phyloP scores from a whole-genome alignment of 2,113 vertebrate species.

The Lophius piscatorius region DNA sequence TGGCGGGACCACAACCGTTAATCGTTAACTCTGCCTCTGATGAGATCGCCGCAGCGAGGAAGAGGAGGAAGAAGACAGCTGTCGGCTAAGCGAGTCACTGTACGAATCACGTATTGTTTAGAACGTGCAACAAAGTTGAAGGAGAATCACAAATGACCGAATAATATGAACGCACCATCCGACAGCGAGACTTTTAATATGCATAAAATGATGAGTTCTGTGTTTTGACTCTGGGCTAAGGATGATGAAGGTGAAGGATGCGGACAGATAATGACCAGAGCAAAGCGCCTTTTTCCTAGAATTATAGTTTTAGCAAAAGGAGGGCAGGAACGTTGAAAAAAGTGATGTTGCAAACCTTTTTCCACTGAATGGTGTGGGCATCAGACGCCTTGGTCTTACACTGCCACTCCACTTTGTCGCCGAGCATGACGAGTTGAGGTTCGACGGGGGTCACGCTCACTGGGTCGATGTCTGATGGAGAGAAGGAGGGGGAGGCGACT shows the following conservation, averaged over 20 bases:
- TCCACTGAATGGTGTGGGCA: slow-evolving; percentile 79
- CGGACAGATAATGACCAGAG: background rate
- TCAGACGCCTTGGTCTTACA: slow-evolving; percentile 80
- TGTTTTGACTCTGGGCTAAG: too few species aligned
- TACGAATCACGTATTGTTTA: background rate
- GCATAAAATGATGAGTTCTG: too few species aligned
- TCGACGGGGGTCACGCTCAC: slow-evolving; percentile 58
- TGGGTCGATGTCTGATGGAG: slow-evolving; percentile 82
- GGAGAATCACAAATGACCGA: background rate
- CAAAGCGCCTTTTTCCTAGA: background rate
- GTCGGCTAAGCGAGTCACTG: background rate
- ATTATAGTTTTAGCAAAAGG: background rate
- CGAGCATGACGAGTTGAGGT: slow-evolving; percentile 58
- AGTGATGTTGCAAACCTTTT: slow-evolving; percentile 77
- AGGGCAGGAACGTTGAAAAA: background rate
- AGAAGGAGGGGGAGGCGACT: slow-evolving; percentile 3
- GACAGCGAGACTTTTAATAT: too few species aligned
- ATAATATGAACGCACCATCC: too few species aligned
- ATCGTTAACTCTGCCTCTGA: too few species aligned
- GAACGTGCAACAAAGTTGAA: background rate
- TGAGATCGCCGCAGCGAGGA: too few species aligned
- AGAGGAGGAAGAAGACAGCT: too few species aligned
- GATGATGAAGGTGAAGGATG: background rate
- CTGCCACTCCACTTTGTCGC: slow-evolving; percentile 63
- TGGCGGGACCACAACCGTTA: slow-evolving; percentile 17